phyloP scores from a whole-genome alignment of 2,888 invertebrate species.

The Xestia xanthographa region DNA sequence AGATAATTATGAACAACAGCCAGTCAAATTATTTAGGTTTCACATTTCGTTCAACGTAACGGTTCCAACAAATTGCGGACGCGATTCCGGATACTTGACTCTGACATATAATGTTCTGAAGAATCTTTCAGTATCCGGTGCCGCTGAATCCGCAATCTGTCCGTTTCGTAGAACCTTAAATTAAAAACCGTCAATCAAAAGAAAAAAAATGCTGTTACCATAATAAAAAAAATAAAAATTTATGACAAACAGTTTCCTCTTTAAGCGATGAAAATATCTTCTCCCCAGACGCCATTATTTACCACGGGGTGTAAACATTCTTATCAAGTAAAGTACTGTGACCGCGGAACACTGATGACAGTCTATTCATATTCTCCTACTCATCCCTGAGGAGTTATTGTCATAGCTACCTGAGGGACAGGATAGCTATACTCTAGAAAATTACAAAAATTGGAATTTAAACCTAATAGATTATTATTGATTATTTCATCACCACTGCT shows the following conservation, averaged over 20 bases:
- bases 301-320: slow-evolving; percentile 10
- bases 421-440: not conserved
- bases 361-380: slow-evolving; percentile 36
- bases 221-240: slow-evolving; percentile 13
- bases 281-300: slow-evolving; percentile 35
- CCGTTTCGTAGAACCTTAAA: not conserved
- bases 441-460: not conserved
- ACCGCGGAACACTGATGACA: slow-evolving; percentile 36
- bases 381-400: slow-evolving; percentile 17
- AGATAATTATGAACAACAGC: no score
- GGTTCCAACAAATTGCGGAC: not conserved
- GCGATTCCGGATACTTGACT: not conserved
- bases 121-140: not conserved
- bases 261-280: slow-evolving; percentile 33
- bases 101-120: not conserved
- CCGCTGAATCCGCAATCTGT: not conserved
- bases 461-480: no score
- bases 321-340: slow-evolving; percentile 48
- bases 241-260: slow-evolving; percentile 9
- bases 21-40: not conserved
- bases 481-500: no score
- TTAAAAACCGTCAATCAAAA: not conserved
- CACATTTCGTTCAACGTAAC: not conserved
- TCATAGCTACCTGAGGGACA: slow-evolving; percentile 2
- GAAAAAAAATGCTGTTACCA: not conserved